Base-by-base conservation (phyloP, 2,888 invertebrate genomes). In the Synanthedon andrenaeformis region DNA sequence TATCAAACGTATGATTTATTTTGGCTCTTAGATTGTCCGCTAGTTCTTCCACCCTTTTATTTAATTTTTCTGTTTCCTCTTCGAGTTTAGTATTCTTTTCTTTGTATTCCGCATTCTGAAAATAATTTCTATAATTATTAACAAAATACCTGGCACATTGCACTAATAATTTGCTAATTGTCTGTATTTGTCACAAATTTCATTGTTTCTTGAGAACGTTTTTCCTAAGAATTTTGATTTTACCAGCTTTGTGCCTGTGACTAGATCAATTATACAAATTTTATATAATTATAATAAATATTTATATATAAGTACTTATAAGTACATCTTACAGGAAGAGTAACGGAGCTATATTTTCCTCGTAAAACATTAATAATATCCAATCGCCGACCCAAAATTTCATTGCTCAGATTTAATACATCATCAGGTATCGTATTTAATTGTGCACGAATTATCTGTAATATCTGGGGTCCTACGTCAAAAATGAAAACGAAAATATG, bases 21-120 rank as follows among this genome's bases (percentile, higher is more conserved):
- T 80, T 85, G 5, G 74, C 69, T 63, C 78, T 80, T 42, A 85
- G 59, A 56, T 76, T 80, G 56, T 82, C 81, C 5, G 71, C 73
- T n/a, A 67, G 64, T 3, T 70, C 76, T 1, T 68, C 71, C 12
- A 83, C 72, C 67, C 79, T 63, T 65, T 67, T 69, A 28, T 82
- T 75, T 50, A 87, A 58, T 53, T 64, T 66, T 59, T 82, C 83
- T 1, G 83, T 81, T 65, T 84, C 83, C 3, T 64, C 53, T 51
- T 86, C 85, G 52, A 79, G 74, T 55, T 82, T 80, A 1, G 58
- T 50, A 54, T 76, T 78, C 62, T 78, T 84, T 0, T 68, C 60
- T 72, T 80, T 84, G 77, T 76, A 79, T 63, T 81, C 84, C 42
- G 75, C 58, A 60, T 75, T 82, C 84, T 85, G 58, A 42, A 72